These are phyloP conservation scores for Incurvaria masculella DNA, from an alignment of 2,888 invertebrate genomes.

Conservation along the genomic window DNA sequence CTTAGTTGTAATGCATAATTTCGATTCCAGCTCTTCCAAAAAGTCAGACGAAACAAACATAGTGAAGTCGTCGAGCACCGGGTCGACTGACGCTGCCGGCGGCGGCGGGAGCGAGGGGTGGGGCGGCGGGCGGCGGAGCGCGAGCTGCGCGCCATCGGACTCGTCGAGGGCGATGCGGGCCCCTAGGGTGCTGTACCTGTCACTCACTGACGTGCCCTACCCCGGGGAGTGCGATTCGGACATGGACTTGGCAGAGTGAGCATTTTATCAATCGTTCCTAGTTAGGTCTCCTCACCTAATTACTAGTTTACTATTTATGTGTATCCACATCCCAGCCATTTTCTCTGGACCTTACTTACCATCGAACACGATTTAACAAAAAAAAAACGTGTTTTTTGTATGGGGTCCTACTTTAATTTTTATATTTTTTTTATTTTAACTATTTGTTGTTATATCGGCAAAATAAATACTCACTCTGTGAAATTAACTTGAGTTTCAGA, in stretches of 20 bases:
- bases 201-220: constrained; percentile 39
- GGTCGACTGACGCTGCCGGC: constrained; percentile 27
- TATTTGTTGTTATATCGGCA: too few relatives aligned
- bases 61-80: constrained; percentile 34
- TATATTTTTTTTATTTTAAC: background rate
- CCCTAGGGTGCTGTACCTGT: constrained; percentile 30
- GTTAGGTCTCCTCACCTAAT: background rate
- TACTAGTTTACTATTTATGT: background rate
- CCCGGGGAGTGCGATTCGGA: constrained; percentile 38
- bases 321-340: background rate
- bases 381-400: too few relatives aligned
- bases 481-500: background rate
- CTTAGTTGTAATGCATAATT: too few relatives aligned
- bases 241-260: constrained; percentile 36
- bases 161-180: constrained; percentile 8
- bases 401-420: too few relatives aligned
- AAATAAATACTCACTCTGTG: too few relatives aligned
- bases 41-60: constrained; percentile 31
- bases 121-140: constrained; percentile 15
- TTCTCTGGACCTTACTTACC: too few relatives aligned
- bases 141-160: background rate
- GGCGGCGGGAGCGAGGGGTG: constrained; percentile 18
- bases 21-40: constrained; percentile 25
- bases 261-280: background rate
- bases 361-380: too few relatives aligned